Base-by-base conservation (phyloP, 2,797 vertebrate species). In the Sebastes hubbsi region DNA sequence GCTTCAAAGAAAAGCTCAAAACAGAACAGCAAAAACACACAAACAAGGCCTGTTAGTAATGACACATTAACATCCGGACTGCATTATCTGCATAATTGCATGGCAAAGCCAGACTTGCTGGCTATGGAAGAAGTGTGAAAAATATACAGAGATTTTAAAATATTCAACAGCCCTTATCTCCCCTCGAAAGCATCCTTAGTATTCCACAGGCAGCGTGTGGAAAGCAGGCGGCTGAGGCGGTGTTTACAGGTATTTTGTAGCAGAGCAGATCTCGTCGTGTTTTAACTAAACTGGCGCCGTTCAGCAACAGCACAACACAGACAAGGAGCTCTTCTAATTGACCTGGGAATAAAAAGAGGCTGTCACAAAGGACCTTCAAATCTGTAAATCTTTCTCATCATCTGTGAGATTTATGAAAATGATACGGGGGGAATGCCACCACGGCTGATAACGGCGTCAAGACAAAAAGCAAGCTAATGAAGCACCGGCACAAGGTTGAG, bases 201-300 rank as follows among this genome's bases (percentile, higher is more conserved):
- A 86, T 82, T 89, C 77, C 65, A 74, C 70, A n/a, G 64, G 78
- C 75, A 64, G 77, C 61, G 8, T 54, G 54, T 62, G 66, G 24
- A 72, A 74, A 58, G 68, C 72, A 27, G 54, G 77, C 20, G 9
- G 49, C 70, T 68, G 30, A 81, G 76, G 74, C 55, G 8, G 66
- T 61, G 84, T 88, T 85, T 79, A 71, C 73, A 88, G 58, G 71
- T 85, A 55, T 82, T 87, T 76, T 76, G 72, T 64, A 71, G 72
- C 61, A 46, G 67, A 79, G 78, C 73, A 76, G 67, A 84, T 87
- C 59, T 81, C 59, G 52, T 75, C 2, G 7, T 60, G n/a, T 82
- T 85, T 81, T 52, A 87, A 85, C 73, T 68, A 32, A 84, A 72
- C 18, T 2, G 27, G 14, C 1, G 5, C 54, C 20, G 60, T 63